phyloP scores from a whole-genome alignment of 2,888 invertebrate genomes.

The Dioctria rufipes region DNA sequence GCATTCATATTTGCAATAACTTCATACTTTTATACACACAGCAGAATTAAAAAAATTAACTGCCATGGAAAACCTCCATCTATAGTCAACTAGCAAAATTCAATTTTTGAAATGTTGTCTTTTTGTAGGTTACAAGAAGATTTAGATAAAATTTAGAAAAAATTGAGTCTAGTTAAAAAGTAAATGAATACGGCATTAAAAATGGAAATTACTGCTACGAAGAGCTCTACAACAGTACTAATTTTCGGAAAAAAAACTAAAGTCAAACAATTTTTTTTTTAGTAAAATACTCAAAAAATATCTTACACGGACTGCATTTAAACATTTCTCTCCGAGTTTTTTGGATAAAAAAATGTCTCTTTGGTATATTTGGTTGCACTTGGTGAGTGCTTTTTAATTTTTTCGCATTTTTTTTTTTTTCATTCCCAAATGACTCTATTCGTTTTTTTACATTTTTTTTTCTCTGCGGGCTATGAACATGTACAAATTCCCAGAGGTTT shows the following conservation, averaged over 20 bases:
- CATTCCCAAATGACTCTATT: not conserved
- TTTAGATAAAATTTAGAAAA: slow-evolving; percentile 12
- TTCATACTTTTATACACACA: no score
- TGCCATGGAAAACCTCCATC: no score
- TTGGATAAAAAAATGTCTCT: slow-evolving; percentile 29
- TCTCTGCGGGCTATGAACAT: slow-evolving; percentile 69
- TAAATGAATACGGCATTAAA: no score
- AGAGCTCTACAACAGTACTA: not conserved
- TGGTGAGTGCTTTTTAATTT: slow-evolving; percentile 57
- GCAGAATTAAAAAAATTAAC: no score
- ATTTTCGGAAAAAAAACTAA: not conserved
- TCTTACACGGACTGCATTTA: slow-evolving; percentile 24
- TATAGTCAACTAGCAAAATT: not conserved
- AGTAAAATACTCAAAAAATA: slow-evolving; percentile 2
- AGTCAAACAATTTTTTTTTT: not conserved
- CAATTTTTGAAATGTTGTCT: not conserved
- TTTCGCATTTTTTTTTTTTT: not conserved
- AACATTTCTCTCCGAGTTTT: slow-evolving; percentile 37
- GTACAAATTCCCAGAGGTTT: slow-evolving; percentile 69
- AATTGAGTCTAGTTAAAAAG: not conserved
- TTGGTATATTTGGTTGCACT: slow-evolving; percentile 20
- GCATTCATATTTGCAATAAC: no score
- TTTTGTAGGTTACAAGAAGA: slow-evolving; percentile 2
- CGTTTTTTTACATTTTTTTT: slow-evolving; percentile 14
- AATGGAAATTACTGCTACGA: not conserved